Base-by-base conservation (phyloP, 2,113 vertebrate species). In the Lagopus leucura region DNA sequence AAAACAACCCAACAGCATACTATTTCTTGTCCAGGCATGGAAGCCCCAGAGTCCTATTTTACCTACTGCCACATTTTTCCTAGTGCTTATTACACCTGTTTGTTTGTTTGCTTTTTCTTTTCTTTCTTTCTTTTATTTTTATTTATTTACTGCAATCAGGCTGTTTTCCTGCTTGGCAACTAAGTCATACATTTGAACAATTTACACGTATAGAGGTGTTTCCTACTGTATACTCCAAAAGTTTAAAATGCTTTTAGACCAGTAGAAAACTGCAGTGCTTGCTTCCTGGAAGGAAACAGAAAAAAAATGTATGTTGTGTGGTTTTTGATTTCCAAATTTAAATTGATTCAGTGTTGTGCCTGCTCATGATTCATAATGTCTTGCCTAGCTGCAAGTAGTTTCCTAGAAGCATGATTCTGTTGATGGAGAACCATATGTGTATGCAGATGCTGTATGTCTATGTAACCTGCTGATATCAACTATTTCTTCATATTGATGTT, bases 331-430 rank as follows among this genome's bases (percentile, higher is more conserved):
- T 95, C 93, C 91, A 95, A 94, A 95, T 93, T 95, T 97, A 93
- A 95, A 95, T 92, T 91, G 82, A 94, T 95, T 93, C 87, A 91
- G 93, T 92, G 90, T 95, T 96, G 94, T 97, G 95, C 93, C 95
- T 97, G 91, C 89, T 96, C 89, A 36, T 97, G 96, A 96, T 92
- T 96, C 95, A 95, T 95, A 74, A 65, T 96, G 95, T 93, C 92
- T 97, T 95, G 95, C 94, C 94, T 96, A 92, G 87, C 93, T 97
- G 88, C 94, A 94, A 94, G 95, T 95, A 95, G 91, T 95, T 94
- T 89, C 91, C 95, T 88, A 65, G 94, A 95, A 95, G 93, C 95
- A 94, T 74, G 91, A 88, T 94, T 96, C 91, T 95, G 95, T 97
- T 97, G 95, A 91, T 94, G 85, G 85, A 90, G 85, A 94, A 75